Evolutionary conservation across 1,140 invertebrate genomes (phyloP).

Genomic region (Polypedilum pembai): DNA sequence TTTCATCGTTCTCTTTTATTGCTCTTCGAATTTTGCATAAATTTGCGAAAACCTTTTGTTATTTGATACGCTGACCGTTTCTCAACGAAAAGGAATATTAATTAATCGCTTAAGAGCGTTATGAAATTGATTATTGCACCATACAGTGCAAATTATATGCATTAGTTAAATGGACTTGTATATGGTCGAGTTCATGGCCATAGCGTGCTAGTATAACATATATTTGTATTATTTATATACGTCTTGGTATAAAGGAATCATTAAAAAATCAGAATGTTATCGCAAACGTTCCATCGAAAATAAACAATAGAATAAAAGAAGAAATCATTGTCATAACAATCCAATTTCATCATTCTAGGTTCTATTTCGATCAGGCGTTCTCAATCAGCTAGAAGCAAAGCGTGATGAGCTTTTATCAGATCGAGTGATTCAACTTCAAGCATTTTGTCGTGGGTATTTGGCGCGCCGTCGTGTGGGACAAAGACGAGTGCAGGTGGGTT

Average conservation of each 20-base stretch:
- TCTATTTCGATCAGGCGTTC: slow-evolving; percentile 82
- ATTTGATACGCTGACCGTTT: no score
- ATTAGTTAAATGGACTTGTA: not conserved
- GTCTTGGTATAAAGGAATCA: not conserved
- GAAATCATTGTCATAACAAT: not conserved
- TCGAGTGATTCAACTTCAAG: slow-evolving; percentile 74
- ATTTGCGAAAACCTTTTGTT: no score
- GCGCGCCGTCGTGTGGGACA: slow-evolving; percentile 71
- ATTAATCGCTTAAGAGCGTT: no score
- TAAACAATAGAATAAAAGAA: not conserved
- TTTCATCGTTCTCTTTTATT: no score
- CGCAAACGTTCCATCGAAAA: not conserved
- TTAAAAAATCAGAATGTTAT: not conserved
- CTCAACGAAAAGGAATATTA: no score
- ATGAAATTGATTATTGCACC: no score
- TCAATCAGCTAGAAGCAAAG: slow-evolving; percentile 77
- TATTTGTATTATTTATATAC: no score
- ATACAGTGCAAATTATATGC: not conserved
- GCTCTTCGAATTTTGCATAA: no score
- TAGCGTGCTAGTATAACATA: not conserved
- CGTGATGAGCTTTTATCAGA: slow-evolving; percentile 80
- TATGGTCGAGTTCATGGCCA: slow-evolving; percentile 10
- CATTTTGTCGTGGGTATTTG: slow-evolving; percentile 75
- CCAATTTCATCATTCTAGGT: slow-evolving; percentile 58
- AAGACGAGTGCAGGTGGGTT: slow-evolving; percentile 53